Base-by-base conservation (phyloP, 53 echinoderm and acorn worm species). In the Apostichopus leukothele region DNA sequence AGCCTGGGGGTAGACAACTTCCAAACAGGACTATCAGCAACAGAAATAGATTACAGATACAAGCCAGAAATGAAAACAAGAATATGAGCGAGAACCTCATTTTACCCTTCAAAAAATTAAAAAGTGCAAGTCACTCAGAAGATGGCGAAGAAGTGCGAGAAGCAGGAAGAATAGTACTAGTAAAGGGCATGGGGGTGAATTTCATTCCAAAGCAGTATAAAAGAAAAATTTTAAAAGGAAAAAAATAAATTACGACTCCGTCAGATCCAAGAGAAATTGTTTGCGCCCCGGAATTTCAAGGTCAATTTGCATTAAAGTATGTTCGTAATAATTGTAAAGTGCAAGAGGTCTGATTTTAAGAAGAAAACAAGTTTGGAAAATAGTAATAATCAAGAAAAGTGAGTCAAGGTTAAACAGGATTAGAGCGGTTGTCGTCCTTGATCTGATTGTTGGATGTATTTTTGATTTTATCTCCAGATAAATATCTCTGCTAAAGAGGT, bases 291-390 rank as follows among this genome's bases (percentile, higher is more conserved):
- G 60, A 19, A 81, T 81, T 81, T 81, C 81, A 81, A 81, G 81
- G 81, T 81, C 81, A 81, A 54, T 81, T 81, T 81, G 23, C 55
- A 21, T 59, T n/a, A 11, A n/a, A 71, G 18, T n/a, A 71, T 18
- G 14, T 71, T 71, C 6, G 20, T 71, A 19, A 71, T 71, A 13
- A 71, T 71, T 21, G 71, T 71, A 19, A 18, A 71, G 71, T 19
- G 18, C 71, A 71, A 6, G 16, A 71, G 71, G 18, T 19, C 71
- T 71, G 14, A 18, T 71, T 68, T n/a, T 6, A 71, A 19, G 20
- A 7, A 11, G 16, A 63, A 16, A 71, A 71, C 18, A 71, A 71
- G 9, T 10, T 9, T 7, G 57, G 0, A 57, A 57, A 0, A 1
- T 0, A 57, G 39, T 39, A 39, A 19, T 71, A 19, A 71, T 71